Evolutionary conservation across 1,140 invertebrate species (phyloP), one percentile per base, ranked within the genome.

Genomic region (Brachionus manjavacas): DNA sequence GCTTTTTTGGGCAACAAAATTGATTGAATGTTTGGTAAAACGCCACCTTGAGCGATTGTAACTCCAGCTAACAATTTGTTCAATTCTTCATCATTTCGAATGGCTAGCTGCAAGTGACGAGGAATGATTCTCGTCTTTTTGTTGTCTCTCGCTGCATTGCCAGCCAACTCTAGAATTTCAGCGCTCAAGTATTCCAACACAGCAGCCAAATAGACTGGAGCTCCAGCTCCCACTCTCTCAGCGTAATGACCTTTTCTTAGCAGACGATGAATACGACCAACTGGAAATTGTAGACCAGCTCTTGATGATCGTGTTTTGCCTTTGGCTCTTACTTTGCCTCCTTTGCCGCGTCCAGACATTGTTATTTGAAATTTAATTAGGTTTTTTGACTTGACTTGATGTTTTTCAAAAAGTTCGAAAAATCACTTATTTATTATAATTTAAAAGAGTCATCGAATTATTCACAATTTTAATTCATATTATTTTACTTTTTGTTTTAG

Each of bases 281-380:
- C 93, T 1, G 92, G 93, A 86, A 94, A 94, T 85, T 93, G 92
- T 25, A 94, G 89, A 79, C 93, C 93, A 83, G 93, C 93, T 79
- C 92, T 88, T 80, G 88, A 91, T 0, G 92, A 93, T 31, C 92
- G 91, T 20, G 91, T 91, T 89, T 86, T 86, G 31, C 85, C 85
- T 87, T 92, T 92, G 86, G 90, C 90, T 88, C 92, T 93, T 0
- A 90, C 89, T 90, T 93, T 93, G 60, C 89, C 89, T 84, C 89
- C 89, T 87, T 87, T 88, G 74, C 88, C 88, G 86, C 89, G 85
- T 79, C 86, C 88, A 70, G 89, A 89, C 89, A 90, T 90, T 87
- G 31, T 16, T n/a, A 1, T 76, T 41, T 52, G n/a, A n/a, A n/a
- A 2, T 31, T 55, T 3, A 20, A 25, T 60, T 79, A 14, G 39